Percentiles rank a stretch among this genome's conserved stretches.
phyloP scores from a whole-genome alignment of 92 coral and sea anemone genomes.

The Epizoanthus illoricatus region DNA sequence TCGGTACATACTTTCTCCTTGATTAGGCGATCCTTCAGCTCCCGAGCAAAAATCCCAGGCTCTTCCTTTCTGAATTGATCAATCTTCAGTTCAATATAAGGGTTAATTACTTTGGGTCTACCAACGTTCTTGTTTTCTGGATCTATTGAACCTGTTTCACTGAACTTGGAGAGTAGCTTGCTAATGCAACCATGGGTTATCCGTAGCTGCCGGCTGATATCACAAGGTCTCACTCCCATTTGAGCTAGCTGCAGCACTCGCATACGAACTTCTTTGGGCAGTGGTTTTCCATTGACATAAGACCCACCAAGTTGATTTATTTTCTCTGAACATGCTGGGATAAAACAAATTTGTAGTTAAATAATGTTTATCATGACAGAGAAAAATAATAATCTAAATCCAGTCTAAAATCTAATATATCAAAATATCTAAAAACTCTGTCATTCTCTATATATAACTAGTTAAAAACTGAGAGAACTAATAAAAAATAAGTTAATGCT shows the following conservation, averaged over 20 bases:
- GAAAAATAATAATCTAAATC: too few relatives aligned
- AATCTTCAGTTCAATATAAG: conserved; percentile 57
- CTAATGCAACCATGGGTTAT: conserved; percentile 93
- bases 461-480: too few relatives aligned
- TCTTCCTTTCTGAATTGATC: conserved; percentile 56
- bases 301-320: conserved; percentile 86
- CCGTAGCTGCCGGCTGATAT: conserved; percentile 81
- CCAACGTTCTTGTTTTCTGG: conserved; percentile 66
- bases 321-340: conserved; percentile 61
- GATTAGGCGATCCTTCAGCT: conserved; percentile 60
- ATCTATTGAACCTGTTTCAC: conserved; percentile 77
- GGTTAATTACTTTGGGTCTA: conserved; percentile 63
- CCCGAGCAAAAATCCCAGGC: conserved; percentile 77
- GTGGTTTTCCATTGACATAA: conserved; percentile 82
- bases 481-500: too few relatives aligned
- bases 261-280: conserved; percentile 67
- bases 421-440: too few relatives aligned
- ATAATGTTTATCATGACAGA: too few relatives aligned
- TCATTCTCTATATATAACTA: too few relatives aligned
- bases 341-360: too few relatives aligned
- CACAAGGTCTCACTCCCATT: conserved; percentile 83
- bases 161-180: conserved; percentile 78
- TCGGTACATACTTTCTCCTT: conserved; percentile 61
- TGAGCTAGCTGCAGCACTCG: conserved; percentile 74
- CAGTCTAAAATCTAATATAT: too few relatives aligned